Evolutionary conservation across 1,140 invertebrate species (phyloP), one percentile per base, ranked within the genome.

Genomic region (Drosophila aff.): DNA sequence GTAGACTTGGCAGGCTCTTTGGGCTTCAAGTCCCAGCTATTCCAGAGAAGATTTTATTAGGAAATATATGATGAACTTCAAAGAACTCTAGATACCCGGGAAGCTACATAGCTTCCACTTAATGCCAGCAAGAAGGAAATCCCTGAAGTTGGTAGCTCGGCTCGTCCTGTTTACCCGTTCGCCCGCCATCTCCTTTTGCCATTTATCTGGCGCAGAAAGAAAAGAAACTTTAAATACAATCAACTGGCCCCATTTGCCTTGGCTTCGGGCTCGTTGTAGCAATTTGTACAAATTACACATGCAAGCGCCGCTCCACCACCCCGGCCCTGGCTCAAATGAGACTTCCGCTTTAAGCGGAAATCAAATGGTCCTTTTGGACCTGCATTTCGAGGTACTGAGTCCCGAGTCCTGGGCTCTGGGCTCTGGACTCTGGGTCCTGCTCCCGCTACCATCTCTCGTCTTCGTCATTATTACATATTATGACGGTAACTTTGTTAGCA

Each of bases 391-490:
- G n/a, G 41, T 31, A 5, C n/a, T 7, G 16, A 0, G 15, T 41
- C 36, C 18, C 4, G 23, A 4, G 21, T 36, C 10, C 31, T 1
- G 33, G 4, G 33, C 1, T 4, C 18, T 13, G 21, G 13, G n/a
- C 0, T 9, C 41, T 44, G 41, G 40, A 13, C 15, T 38, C 7
- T 9, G 16, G n/a, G 21, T 41, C 31, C 28, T 63, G 44, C 11
- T 21, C 4, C 18, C 10, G 11, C 43, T 21, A n/a, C 41, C 1
- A 3, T n/a, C 47, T 52, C 43, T 52, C 47, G 38, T 71, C 43
- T 16, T 46, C 61, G 63, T 66, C 81, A 84, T 84, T 84, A 83
- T 79, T 83, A 58, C 78, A 76, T 75, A 79, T 83, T 71, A 81
- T 77, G 58, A 63, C 28, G 33, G 71, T 84, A 76, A 83, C 72